These are phyloP conservation scores for Mayetiola destructor DNA, from an alignment of 2,888 invertebrate genomes.

Conservation along the genomic window DNA sequence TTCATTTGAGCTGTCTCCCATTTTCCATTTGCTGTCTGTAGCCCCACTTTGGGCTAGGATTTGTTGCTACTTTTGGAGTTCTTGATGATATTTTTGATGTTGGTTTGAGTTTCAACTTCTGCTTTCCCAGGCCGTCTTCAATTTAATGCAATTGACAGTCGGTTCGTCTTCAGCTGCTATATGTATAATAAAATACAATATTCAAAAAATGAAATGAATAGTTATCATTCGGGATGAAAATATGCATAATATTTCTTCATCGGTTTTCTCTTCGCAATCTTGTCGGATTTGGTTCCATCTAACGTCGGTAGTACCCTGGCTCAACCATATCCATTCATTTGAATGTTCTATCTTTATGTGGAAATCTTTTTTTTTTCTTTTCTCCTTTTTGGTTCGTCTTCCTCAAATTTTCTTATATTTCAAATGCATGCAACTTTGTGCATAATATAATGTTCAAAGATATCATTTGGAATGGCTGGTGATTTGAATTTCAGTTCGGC, in stretches of 20 bases:
- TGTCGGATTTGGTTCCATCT: not conserved
- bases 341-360: too few species aligned
- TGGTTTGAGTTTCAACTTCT: too few species aligned
- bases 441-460: constrained; percentile 8
- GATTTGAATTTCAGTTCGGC: not conserved
- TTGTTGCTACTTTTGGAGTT: not conserved
- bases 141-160: too few species aligned
- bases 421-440: not conserved
- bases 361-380: too few species aligned
- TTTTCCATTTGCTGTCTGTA: not conserved
- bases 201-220: constrained; percentile 1
- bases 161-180: too few species aligned
- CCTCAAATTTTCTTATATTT: not conserved
- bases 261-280: not conserved
- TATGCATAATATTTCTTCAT: constrained; percentile 7
- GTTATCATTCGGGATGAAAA: not conserved
- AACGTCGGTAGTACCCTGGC: not conserved
- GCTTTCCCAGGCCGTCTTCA: too few species aligned
- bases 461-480: constrained; percentile 1
- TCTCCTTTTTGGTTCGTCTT: too few species aligned
- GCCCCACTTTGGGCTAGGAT: not conserved
- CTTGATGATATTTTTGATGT: too few species aligned
- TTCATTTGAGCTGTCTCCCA: not conserved
- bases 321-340: not conserved
- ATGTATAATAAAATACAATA: too few species aligned